Evolutionary conservation across 2,888 invertebrate species (phyloP), one percentile per base, ranked within the genome.

Genomic region (Himalopsyche tibetana): DNA sequence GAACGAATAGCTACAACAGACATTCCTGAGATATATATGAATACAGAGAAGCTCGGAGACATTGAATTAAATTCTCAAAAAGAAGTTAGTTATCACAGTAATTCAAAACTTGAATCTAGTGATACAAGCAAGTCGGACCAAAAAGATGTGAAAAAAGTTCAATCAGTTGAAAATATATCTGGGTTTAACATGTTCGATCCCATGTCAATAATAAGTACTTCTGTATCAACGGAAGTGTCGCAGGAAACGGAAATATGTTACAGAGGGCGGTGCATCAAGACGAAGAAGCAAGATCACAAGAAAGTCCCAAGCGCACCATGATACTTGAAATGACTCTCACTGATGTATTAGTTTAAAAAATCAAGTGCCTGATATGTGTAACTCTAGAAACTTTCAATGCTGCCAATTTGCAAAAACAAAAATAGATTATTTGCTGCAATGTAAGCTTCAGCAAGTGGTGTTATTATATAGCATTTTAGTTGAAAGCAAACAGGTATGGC

Each of bases 171-270:
- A 92, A 17, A 92, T 92, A 42, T 93, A 92, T 91, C 92, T 6
- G 90, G 90, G 69, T 92, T 93, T 86, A 90, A 92, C 89, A 92
- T 92, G 90, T 91, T 94, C 93, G 93, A 93, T 91, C 92, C 94
- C 89, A 92, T 93, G 15, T 93, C 94, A 87, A 92, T 95, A 8
- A 91, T 96, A 11, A 94, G 95, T 89, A 97, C 97, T 0, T 96
- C 96, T 2, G 96, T 96, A 90, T 96, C 96, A 4, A 97, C 97
- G 36, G 96, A 96, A 91, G 93, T 96, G 79, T 96, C 97, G 17
- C 96, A 97, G 89, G 97, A 97, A 94, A 97, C 97, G 55, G 97
- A 97, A 92, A 97, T 97, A 88, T 97, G 97, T 90, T 97, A 96
- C 91, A 95, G 96, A 90, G 97, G 97, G 17, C 95, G 96, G 90